A percentile compares a stretch with the other conserved stretches of the same genome.
Evolutionary conservation across 30 jellyfish, hydroid and myxozoan genomes (phyloP).

Genomic region (Aurelia coerulea): DNA sequence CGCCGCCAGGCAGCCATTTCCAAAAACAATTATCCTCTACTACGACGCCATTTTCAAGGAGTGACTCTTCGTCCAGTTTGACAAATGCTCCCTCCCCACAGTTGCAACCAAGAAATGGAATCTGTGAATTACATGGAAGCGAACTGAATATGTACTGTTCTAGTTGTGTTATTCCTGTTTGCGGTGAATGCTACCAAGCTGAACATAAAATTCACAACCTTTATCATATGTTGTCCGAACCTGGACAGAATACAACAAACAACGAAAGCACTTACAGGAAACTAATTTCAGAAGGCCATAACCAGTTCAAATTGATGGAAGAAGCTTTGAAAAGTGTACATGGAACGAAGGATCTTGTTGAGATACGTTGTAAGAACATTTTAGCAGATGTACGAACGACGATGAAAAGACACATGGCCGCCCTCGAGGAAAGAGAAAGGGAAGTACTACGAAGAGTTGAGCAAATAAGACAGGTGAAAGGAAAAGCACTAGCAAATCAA

Average conservation of each 20-base stretch:
- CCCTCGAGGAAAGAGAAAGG: constrained; percentile 95
- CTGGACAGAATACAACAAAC: constrained; percentile 39
- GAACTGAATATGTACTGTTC: constrained; percentile 78
- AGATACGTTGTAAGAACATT: constrained; percentile 77
- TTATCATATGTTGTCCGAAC: constrained; percentile 58
- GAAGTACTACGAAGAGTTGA: constrained; percentile 92
- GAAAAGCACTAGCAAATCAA: constrained; percentile 81
- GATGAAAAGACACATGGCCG: constrained; percentile 92
- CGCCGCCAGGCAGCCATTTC: constrained; percentile 40
- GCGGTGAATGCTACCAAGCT: constrained; percentile 85
- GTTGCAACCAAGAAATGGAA: constrained; percentile 23
- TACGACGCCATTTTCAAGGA: constrained; percentile 34
- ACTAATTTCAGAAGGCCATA: constrained; percentile 77
- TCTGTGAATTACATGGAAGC: constrained; percentile 90
- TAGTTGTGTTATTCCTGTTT: constrained; percentile 76
- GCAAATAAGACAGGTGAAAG: constrained; percentile 91
- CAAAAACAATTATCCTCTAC: constrained; percentile 43
- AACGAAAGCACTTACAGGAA: constrained; percentile 58
- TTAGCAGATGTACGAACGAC: constrained; percentile 85
- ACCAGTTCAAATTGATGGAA: constrained; percentile 86
- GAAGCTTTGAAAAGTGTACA: constrained; percentile 75
- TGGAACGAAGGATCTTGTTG: constrained; percentile 88
- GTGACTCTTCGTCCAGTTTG: constrained; percentile 49
- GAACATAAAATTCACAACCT: constrained; percentile 90
- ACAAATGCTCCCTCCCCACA: constrained; percentile 31